Evolutionary conservation across 1,140 invertebrate genomes (phyloP).

Genomic region (Microplitis demolitor): DNA sequence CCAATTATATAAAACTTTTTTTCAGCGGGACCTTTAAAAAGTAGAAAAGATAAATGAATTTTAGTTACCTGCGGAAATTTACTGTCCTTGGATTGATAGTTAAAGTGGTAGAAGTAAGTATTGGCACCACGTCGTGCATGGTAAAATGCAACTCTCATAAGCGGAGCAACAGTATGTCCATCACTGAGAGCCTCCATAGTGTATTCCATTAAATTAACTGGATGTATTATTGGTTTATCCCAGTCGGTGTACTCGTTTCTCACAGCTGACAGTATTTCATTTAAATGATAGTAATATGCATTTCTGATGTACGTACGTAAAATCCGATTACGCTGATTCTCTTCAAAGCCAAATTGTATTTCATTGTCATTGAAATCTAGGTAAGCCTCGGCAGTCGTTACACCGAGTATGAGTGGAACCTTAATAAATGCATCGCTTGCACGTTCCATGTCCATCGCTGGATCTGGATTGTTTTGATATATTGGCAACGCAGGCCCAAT

Average conservation of each 20-base stretch:
- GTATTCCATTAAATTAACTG: slow-evolving; percentile 82
- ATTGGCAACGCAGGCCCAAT: slow-evolving; percentile 72
- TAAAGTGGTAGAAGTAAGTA: slow-evolving; percentile 82
- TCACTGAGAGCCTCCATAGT: slow-evolving; percentile 89
- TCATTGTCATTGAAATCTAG: slow-evolving; percentile 77
- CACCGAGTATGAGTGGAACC: slow-evolving; percentile 71
- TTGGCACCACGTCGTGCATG: slow-evolving; percentile 71
- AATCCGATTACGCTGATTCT: slow-evolving; percentile 74
- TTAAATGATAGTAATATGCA: slow-evolving; percentile 84
- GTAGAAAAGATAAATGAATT: neutral
- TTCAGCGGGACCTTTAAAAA: no score
- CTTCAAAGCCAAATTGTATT: slow-evolving; percentile 77
- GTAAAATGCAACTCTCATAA: slow-evolving; percentile 72
- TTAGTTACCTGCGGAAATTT: slow-evolving; percentile 71
- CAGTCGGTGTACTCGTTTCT: slow-evolving; percentile 93
- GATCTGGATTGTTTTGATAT: slow-evolving; percentile 67
- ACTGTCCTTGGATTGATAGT: slow-evolving; percentile 77
- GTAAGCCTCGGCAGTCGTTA: slow-evolving; percentile 77
- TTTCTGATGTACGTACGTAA: slow-evolving; percentile 85
- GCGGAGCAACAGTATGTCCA: slow-evolving; percentile 76
- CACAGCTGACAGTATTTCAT: slow-evolving; percentile 90
- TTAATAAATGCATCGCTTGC: slow-evolving; percentile 73
- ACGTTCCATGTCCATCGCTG: slow-evolving; percentile 69
- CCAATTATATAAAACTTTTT: no score
- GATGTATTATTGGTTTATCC: slow-evolving; percentile 84